Evolutionary conservation across 2,888 invertebrate genomes (phyloP).

Genomic region (Monochamus alternatus): DNA sequence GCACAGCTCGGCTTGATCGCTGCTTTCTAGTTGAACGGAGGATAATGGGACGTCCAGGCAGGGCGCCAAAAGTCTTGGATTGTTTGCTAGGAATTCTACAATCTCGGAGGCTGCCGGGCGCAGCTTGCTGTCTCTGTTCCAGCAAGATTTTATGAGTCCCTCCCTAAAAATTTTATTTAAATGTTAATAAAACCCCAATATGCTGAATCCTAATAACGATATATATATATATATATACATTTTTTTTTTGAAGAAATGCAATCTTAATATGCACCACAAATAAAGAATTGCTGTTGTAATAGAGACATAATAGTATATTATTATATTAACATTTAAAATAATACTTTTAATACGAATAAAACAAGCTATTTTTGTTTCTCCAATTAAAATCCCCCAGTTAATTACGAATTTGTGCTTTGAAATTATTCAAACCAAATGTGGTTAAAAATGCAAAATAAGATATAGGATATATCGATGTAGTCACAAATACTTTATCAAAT

Average conservation of each 20-base stretch:
- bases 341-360: not conserved
- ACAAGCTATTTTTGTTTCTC: not conserved
- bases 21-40: constrained; percentile 82
- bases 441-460: too few relatives aligned
- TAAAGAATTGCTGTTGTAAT: too few relatives aligned
- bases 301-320: too few relatives aligned
- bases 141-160: constrained; percentile 84
- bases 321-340: too few relatives aligned
- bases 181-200: too few relatives aligned
- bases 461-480: too few relatives aligned
- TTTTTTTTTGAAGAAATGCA: too few relatives aligned
- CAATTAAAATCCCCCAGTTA: not conserved
- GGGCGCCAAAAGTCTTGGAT: constrained; percentile 84
- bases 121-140: constrained; percentile 80
- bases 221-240: too few relatives aligned
- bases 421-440: too few relatives aligned
- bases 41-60: constrained; percentile 83
- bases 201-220: too few relatives aligned
- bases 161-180: constrained; percentile 73
- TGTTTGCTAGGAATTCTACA: constrained; percentile 85
- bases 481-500: too few relatives aligned
- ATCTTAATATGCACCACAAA: too few relatives aligned
- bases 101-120: constrained; percentile 87
- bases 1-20: constrained; percentile 74
- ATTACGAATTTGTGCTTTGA: not conserved